Percentiles rank a stretch among this genome's conserved stretches.
Evolutionary conservation across 2,888 invertebrate genomes (phyloP).

Genomic region (Eupelmus urozonus): DNA sequence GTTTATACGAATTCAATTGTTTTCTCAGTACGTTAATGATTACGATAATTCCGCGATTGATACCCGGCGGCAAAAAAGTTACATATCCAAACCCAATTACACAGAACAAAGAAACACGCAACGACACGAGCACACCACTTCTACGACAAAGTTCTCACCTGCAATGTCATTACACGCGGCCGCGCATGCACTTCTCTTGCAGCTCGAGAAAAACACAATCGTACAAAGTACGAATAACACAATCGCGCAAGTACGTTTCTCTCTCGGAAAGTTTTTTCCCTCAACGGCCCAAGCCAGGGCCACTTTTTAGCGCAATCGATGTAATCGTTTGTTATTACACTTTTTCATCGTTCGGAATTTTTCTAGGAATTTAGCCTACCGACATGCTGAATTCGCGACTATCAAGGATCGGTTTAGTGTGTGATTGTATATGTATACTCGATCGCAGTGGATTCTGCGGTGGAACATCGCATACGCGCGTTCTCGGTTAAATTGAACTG

Average conservation of each 20-base stretch:
- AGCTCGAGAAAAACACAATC: constrained; percentile 1
- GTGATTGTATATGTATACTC: too few relatives aligned
- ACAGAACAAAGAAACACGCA: constrained; percentile 25
- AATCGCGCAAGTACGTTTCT: constrained; percentile 4
- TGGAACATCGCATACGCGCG: too few relatives aligned
- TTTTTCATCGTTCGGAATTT: too few relatives aligned
- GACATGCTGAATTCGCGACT: too few relatives aligned
- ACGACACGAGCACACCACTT: constrained; percentile 1
- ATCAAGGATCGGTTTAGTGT: too few relatives aligned
- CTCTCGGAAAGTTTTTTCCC: constrained; percentile 18
- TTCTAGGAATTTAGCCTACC: too few relatives aligned
- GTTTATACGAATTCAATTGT: not conserved
- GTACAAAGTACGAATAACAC: not conserved
- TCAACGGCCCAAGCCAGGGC: constrained; percentile 24
- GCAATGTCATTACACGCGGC: constrained; percentile 27
- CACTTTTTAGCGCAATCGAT: constrained; percentile 29
- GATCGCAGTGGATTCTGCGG: too few relatives aligned
- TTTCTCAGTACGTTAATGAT: not conserved
- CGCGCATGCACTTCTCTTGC: not conserved
- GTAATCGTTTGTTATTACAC: constrained; percentile 32
- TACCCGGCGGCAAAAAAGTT: not conserved
- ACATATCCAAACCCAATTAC: constrained; percentile 14
- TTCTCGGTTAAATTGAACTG: constrained; percentile 69
- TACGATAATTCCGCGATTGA: not conserved
- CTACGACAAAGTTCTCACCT: constrained; percentile 43